Percentiles rank a stretch among this genome's conserved stretches.
These are phyloP conservation scores for Grallaria varia DNA, from an alignment of 2,113 vertebrate species.

Conservation along the genomic window DNA sequence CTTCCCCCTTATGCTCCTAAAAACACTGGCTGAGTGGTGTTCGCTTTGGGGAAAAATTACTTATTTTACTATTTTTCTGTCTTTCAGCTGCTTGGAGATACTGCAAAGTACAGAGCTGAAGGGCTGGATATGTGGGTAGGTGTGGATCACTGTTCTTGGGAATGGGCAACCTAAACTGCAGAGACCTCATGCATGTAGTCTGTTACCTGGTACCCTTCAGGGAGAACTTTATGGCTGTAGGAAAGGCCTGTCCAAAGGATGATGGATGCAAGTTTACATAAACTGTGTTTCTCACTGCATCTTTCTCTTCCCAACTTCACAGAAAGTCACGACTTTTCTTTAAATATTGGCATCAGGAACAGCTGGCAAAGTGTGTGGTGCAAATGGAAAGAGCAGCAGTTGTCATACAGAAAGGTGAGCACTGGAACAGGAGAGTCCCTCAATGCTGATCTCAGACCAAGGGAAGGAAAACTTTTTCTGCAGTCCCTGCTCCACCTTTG, in stretches of 20 bases:
- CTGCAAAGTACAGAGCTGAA: conserved; percentile 64
- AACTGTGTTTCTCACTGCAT: not conserved
- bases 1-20: not conserved
- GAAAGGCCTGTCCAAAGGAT: not conserved
- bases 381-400: conserved; percentile 65
- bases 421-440: not conserved
- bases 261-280: not conserved
- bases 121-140: conserved; percentile 79
- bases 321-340: conserved; percentile 78
- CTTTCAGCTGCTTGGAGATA: conserved; percentile 73
- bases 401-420: conserved; percentile 77
- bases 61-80: not conserved
- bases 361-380: conserved; percentile 65
- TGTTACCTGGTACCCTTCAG: not conserved
- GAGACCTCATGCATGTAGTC: not conserved
- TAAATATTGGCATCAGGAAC: conserved; percentile 80
- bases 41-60: not conserved
- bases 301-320: not conserved
- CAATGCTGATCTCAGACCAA: not conserved
- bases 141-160: not conserved
- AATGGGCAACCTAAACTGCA: not conserved
- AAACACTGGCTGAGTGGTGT: not conserved
- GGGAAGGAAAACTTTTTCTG: not conserved
- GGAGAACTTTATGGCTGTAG: not conserved
- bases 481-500: not conserved